These are phyloP conservation scores for Atherinomorus stipes DNA, from an alignment of 2,113 vertebrate genomes.

Conservation along the genomic window DNA sequence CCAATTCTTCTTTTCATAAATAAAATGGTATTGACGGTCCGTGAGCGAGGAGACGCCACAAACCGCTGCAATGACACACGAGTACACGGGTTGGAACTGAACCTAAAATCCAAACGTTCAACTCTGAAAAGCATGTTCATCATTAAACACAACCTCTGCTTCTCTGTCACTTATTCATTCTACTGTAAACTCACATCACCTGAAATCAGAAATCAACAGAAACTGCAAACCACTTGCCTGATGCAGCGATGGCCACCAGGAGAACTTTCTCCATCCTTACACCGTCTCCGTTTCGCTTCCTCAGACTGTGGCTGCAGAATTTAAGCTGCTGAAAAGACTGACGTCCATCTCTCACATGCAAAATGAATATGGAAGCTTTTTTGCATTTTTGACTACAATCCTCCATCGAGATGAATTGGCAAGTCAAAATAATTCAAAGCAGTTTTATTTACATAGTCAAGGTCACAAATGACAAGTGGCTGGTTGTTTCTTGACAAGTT, in stretches of 20 bases:
- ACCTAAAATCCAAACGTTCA: too few species aligned
- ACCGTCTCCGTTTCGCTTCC: not conserved
- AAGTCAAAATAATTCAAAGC: slow-evolving; percentile 12
- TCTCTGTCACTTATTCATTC: too few species aligned
- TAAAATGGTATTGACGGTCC: not conserved
- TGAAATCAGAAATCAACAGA: too few species aligned
- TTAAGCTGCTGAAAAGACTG: too few species aligned
- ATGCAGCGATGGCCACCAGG: not conserved
- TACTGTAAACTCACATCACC: too few species aligned
- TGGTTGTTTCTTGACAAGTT: too few species aligned
- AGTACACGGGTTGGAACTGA: too few species aligned
- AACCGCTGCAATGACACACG: not conserved
- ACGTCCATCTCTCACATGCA: not conserved
- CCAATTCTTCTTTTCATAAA: not conserved
- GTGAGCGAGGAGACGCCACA: too few species aligned
- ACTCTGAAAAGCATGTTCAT: too few species aligned
- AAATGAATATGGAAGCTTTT: not conserved
- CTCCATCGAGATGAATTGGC: not conserved
- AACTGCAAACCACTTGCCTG: not conserved
- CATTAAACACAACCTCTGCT: too few species aligned
- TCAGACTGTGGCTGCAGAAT: not conserved
- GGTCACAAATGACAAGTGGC: not conserved
- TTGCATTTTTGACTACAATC: not conserved
- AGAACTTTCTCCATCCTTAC: not conserved
- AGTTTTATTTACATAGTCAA: not conserved